These are phyloP conservation scores for Pica pica DNA, from an alignment of 2,113 vertebrate species.

Conservation along the genomic window DNA sequence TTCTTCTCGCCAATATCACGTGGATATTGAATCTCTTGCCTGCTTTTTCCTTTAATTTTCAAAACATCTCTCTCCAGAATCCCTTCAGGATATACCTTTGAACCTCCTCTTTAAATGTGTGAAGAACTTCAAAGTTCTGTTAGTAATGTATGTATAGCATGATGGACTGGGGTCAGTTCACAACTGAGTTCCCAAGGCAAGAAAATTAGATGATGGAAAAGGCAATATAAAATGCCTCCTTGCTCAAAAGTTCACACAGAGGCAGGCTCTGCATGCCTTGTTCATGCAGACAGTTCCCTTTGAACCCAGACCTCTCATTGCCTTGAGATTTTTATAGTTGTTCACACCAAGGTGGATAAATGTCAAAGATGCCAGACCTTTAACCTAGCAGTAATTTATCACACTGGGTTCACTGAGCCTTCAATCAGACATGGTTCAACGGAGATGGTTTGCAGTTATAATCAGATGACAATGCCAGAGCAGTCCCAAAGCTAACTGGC, in stretches of 20 bases:
- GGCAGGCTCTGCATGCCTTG: background rate
- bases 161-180: conserved; percentile 23
- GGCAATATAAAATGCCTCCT: background rate
- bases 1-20: background rate
- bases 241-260: background rate
- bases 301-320: background rate
- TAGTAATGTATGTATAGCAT: conserved; percentile 21
- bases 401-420: background rate
- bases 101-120: background rate
- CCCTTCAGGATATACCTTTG: background rate
- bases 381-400: conserved; percentile 35
- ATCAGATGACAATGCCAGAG: background rate
- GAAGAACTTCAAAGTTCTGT: conserved; percentile 37
- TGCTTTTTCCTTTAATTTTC: background rate
- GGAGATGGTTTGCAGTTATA: background rate
- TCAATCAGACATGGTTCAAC: background rate
- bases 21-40: background rate
- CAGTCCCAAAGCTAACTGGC: background rate
- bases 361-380: conserved; percentile 13
- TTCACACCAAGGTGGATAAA: background rate
- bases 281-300: background rate
- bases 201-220: background rate
- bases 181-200: conserved; percentile 12
- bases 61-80: background rate
- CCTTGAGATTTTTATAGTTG: background rate